Base-by-base conservation (phyloP, 1,140 invertebrate species). In the Stenopsyche tienmushanensis region DNA sequence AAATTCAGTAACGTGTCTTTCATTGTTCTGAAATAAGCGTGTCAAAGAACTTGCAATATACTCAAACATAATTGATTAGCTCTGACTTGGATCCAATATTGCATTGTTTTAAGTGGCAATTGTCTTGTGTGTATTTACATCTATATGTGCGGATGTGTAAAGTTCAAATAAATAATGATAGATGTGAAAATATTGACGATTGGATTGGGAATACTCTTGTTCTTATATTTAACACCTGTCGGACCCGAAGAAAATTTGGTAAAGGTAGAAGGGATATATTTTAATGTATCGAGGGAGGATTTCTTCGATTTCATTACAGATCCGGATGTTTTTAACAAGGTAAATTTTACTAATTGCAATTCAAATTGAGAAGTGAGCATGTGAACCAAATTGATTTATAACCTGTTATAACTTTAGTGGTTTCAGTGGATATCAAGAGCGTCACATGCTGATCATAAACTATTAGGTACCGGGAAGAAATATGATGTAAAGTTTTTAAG, bases 291-390 rank as follows among this genome's bases (percentile, higher is more conserved):
- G 15, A 29, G 34, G 3, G 20, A 39, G 20, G n/a, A 39, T 17
- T 20, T 57, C 13, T 57, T 57, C 21, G 34, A 57, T 39, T 57
- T 57, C 18, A 21, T 42, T 2, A 39, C 34, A 3, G 20, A 57
- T 57, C 53, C 29, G 15, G 53, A 57, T 42, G 25, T 57, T 41
- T 57, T 57, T 21, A 17, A 25, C 26, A 57, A 57, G 53, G 53
- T 57, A 20, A 54, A 10, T 42, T 42, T 39, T n/a, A 8, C 5
- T 8, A 39, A 39, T 39, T 8, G 7, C 5, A 39, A 39, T 39
- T 39, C 5, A 39, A 39, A 39, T 44, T 15, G 18, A 44, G 18
- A 44, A 17, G 18, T 44, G n/a, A 2, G 18, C 18, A 44, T 15
- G n/a, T 8, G n/a, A 5, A 45, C 42, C 3, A 8, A 5, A 45